These are phyloP conservation scores for Apis laboriosa DNA, from an alignment of 1,140 invertebrate species.

Conservation along the genomic window DNA sequence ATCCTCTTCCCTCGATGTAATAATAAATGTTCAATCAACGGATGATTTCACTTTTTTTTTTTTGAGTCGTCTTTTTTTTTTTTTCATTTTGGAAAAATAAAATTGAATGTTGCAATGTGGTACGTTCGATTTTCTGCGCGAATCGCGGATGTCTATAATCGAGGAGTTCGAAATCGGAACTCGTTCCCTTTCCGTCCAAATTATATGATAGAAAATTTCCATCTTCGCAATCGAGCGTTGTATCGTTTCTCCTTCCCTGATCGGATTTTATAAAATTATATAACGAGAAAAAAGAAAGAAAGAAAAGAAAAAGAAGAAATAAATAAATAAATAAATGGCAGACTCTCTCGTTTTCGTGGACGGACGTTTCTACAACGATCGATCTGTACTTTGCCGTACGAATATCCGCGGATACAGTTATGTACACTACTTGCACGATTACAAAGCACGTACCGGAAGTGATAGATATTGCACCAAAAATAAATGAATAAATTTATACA, in stretches of 20 bases:
- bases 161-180: constrained; percentile 2
- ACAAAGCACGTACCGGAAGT: constrained; percentile 20
- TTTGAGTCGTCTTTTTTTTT: constrained; percentile 20
- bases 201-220: neutral
- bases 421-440: constrained; percentile 39
- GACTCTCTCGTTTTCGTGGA: constrained; percentile 26
- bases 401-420: constrained; percentile 47
- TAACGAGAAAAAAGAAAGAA: neutral
- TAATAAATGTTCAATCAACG: constrained; percentile 68
- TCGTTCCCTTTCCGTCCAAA: constrained; percentile 35
- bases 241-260: neutral
- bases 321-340: neutral
- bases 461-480: constrained; percentile 54
- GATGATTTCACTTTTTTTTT: constrained; percentile 49
- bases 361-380: constrained; percentile 41
- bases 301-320: neutral
- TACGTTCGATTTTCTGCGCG: constrained; percentile 1
- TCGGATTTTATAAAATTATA: neutral
- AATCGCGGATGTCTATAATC: neutral
- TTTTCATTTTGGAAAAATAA: constrained; percentile 36
- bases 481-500: constrained; percentile 46
- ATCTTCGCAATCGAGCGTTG: neutral
- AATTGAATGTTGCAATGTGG: constrained; percentile 22
- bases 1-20: constrained; percentile 61
- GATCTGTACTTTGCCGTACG: constrained; percentile 38